Evolutionary conservation across 2,888 invertebrate genomes (phyloP).

Genomic region (Melinopterus prodromus): DNA sequence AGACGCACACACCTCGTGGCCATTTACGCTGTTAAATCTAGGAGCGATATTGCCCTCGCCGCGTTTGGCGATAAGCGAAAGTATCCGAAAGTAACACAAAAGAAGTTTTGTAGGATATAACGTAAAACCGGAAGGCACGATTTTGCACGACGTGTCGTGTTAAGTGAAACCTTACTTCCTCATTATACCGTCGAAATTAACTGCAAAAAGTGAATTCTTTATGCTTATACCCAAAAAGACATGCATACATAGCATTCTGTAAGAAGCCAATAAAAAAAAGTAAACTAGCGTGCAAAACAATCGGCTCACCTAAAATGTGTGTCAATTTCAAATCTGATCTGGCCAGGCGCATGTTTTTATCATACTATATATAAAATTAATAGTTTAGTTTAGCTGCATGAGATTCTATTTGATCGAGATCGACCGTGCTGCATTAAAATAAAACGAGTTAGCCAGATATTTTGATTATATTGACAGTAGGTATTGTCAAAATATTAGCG

Average conservation of each 20-base stretch:
- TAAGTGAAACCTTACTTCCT: background rate
- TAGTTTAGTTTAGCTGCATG: no score
- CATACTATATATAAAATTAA: no score
- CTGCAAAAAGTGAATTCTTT: background rate
- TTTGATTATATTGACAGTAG: no score
- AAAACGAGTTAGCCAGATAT: no score
- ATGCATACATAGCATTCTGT: background rate
- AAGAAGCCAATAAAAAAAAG: background rate
- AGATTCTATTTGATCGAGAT: no score
- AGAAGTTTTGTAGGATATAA: background rate
- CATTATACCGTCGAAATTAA: background rate
- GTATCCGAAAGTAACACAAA: background rate
- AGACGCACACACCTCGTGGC: background rate
- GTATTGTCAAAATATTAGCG: no score
- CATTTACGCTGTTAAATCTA: background rate
- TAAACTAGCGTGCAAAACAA: no score
- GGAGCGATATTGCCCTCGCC: background rate
- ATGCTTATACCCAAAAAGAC: no score
- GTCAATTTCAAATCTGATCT: no score
- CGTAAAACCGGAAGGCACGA: background rate
- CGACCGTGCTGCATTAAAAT: no score
- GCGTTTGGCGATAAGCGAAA: slow-evolving; percentile 4
- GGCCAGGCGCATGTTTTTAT: no score
- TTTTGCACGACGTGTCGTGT: background rate
- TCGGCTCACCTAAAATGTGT: no score